Base-by-base conservation (phyloP, 2,797 vertebrate species). In the Hypotaenidia philippensis region DNA sequence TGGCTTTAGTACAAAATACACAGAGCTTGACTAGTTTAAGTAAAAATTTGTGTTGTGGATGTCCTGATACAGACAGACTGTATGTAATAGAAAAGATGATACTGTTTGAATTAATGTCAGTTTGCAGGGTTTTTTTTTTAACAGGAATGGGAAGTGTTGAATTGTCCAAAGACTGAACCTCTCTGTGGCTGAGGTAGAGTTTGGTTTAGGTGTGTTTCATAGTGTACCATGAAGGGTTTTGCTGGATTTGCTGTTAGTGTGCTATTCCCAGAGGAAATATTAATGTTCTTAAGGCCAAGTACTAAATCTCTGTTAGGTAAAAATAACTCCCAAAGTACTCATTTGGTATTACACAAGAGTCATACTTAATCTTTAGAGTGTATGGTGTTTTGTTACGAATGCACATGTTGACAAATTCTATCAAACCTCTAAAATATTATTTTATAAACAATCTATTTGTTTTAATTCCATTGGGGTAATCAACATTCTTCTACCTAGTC, bases 1-100 rank as follows among this genome's bases (percentile, higher is more conserved):
- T 82, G 86, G 36, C 86, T 86, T 84, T 91, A 38, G 90, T 92
- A 45, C 56, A 97, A 91, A 94, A 84, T 74, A 74, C 53, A n/a
- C 32, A 76, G 74, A 87, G 56, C 68, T 83, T 88, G 69, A 41
- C 60, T 94, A 23, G 38, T 93, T 94, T 87, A 94, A 95, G 68
- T 52, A 95, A 96, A 87, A 68, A 55, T 50, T 90, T 63, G 11
- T 21, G 79, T 94, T 76, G 29, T 90, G 21, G 36, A 22, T 64
- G 29, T 83, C 68, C 72, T 79, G 32, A 81, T 32, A 63, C 2
- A 59, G 32, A 82, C 49, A 93, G 36, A 70, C 55, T 22, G n/a
- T 57, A 44, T 81, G 36, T 77, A 81, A 72, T 25, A 68, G 56
- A 49, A 90, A 86, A 77, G 38, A 86, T 75, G 21, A 65, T 40